Conservation (phyloP, 2,888 invertebrate species). For the Aphodius sticticus region DNA sequence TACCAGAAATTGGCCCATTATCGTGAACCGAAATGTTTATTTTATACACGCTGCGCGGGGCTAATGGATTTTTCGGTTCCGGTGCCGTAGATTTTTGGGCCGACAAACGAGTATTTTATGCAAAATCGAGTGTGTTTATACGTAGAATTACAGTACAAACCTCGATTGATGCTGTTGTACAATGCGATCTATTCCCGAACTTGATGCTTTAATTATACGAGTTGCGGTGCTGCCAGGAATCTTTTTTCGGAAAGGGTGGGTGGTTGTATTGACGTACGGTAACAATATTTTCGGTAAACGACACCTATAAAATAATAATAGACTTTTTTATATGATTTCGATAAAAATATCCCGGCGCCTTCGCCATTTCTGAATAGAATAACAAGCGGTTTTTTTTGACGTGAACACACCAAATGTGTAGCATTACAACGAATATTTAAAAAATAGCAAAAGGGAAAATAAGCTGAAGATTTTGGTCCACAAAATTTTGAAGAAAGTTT, state of each 20-base stretch:
- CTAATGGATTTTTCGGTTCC: slow-evolving; percentile 4
- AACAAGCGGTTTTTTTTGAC: too few species aligned
- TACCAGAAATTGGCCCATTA: neutral
- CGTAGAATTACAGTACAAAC: neutral
- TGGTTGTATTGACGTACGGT: neutral
- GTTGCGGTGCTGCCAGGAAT: neutral
- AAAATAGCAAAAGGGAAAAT: too few species aligned
- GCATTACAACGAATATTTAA: too few species aligned
- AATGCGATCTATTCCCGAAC: neutral
- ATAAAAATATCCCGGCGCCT: too few species aligned
- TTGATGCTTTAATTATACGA: neutral
- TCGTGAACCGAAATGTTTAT: neutral
- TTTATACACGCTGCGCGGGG: neutral
- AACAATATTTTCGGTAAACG: neutral
- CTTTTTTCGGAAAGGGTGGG: neutral
- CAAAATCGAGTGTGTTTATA: neutral
- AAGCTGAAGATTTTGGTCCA: too few species aligned
- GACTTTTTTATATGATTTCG: too few species aligned
- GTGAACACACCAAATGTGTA: too few species aligned
- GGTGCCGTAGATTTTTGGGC: neutral
- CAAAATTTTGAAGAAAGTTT: too few species aligned
- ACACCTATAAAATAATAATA: too few species aligned
- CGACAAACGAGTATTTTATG: neutral
- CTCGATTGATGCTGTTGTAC: neutral
- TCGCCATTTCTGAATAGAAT: too few species aligned